Base-by-base conservation (phyloP, 2,113 vertebrate genomes). In the Stigmatopora nigra region DNA sequence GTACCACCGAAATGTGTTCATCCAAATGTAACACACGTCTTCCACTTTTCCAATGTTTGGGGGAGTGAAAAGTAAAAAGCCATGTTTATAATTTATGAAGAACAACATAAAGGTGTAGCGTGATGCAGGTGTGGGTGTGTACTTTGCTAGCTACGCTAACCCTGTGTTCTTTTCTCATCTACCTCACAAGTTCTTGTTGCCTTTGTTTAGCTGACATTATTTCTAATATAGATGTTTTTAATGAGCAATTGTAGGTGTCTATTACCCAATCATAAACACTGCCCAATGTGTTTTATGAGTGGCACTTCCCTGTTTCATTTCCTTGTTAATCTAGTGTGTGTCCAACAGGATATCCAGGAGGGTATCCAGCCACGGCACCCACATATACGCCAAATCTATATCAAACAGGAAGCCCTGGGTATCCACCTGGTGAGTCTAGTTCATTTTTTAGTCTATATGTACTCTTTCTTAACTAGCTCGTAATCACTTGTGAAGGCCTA, bases 331-430 rank as follows among this genome's bases (percentile, higher is more conserved):
- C 31, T 15, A 83, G 73, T 19, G 76, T 45, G 41, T 89, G 61
- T 57, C 60, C 77, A 76, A 0, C 81, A 99, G 97, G 95, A 88
- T 99, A 99, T 75, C 96, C 97, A 0, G 92, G 93, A 68, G 96
- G 93, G 57, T 99, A 99, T 73, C 95, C 94, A 7, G 90, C 97
- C 2, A 90, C 97, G 7, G 95, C 95, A 53, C 94, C 95, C 70
- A 90, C 95, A 82, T 99, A 98, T 88, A 95, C 96, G 64, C 93
- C 94, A 72, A 98, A 96, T 84, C 92, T 99, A 79, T 99, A 99
- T 77, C 93, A 95, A 72, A 93, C 96, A 80, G 94, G 92, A 79
- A 98, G 93, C 89, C 95, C 96, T 1, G 96, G 95, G 84, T 99
- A 99, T 16, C 96, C 96, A 88, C 94, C 93, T 94, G 88, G 88